Evolutionary conservation across 2,888 invertebrate genomes (phyloP), one percentile per base, ranked within the genome.

Genomic region (Trachelus stipa): DNA sequence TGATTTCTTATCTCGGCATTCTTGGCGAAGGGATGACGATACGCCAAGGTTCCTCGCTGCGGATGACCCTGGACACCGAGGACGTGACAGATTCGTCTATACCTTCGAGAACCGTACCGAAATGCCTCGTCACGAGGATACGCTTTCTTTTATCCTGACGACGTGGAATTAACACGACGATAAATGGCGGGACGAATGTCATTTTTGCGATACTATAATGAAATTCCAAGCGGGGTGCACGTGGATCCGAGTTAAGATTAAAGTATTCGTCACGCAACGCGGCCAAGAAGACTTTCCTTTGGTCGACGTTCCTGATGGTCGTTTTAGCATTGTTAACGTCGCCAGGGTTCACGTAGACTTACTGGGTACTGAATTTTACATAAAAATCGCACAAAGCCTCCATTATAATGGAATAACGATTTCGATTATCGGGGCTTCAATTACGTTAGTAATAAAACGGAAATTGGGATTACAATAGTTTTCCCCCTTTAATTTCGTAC

Each of bases 151-250:
- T 23, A 56, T 56, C 56, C 15, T 9, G 34, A n/a, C 71, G 34
- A 56, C 35, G 73, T 11, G 71, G 75, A 73, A 73, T 75, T 76
- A 74, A 79, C 74, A 34, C 31, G 73, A 73, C 40, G 74, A 74
- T 79, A 76, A 79, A 40, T 69, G 56, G n/a, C 73, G 73, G 23
- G 78, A 78, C 56, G 69, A 79, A 76, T 73, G 76, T 76, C 74
- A 71, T 74, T 79, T 80, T 73, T 80, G 77, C 77, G 75, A 79
- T 82, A 82, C 79, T 23, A 56, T 56, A 56, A 56, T 56, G 56
- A 56, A 56, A 56, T 56, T 56, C 56, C 56, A 56, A 56, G 56
- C 56, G 56, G 56, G 56, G 56, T 56, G 56, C 56, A 23, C 56
- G 56, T 56, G 56, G 56, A 56, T 56, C 56, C 56, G 56, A 56